Percentiles rank a stretch among this genome's conserved stretches.
Evolutionary conservation across 2,113 vertebrate genomes (phyloP).

Genomic region (Lasiurus borealis): DNA sequence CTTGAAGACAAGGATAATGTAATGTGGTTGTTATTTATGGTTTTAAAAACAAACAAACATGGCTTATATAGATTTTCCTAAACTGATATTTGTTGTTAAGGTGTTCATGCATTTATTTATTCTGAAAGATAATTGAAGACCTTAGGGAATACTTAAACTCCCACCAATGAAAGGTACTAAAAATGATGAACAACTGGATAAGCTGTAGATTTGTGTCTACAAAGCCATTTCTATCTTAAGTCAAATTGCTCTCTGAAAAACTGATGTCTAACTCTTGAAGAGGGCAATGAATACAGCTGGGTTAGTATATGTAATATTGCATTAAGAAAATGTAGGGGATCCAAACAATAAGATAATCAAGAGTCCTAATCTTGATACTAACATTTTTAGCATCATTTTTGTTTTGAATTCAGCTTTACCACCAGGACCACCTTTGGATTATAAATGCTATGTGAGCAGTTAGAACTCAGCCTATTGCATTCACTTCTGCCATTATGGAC

Average conservation of each 20-base stretch:
- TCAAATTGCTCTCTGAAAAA: constrained; percentile 51
- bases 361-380: constrained; percentile 30
- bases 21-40: neutral
- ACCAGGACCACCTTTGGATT: neutral
- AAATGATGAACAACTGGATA: constrained; percentile 41
- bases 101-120: constrained; percentile 32
- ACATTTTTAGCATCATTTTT: neutral
- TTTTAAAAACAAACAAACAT: constrained; percentile 31
- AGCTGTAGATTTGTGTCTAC: neutral
- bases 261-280: neutral
- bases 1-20: neutral
- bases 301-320: neutral
- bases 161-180: neutral
- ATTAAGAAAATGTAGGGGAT: constrained; percentile 29
- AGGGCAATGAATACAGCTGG: neutral
- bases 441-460: neutral
- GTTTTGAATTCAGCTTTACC: neutral
- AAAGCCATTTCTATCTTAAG: constrained; percentile 41
- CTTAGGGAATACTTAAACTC: constrained; percentile 6
- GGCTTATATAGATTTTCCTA: constrained; percentile 42
- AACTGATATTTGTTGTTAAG: constrained; percentile 16
- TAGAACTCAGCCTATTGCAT: neutral
- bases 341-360: neutral
- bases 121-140: constrained; percentile 53
- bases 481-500: neutral